phyloP scores from a whole-genome alignment of 2,113 vertebrate species.

The Chiloscyllium plagiosum region DNA sequence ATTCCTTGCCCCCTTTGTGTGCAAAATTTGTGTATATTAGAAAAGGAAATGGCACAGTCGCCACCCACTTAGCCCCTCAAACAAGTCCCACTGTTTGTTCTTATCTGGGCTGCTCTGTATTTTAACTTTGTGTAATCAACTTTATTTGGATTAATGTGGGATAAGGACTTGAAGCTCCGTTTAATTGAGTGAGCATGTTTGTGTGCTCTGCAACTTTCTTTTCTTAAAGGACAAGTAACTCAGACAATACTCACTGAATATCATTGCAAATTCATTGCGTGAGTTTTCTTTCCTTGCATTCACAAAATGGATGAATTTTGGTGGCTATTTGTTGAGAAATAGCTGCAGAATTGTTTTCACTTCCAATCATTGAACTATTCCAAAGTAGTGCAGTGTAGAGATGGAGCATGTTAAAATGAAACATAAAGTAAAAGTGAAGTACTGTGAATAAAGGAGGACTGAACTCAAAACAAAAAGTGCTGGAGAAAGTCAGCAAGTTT shows the following conservation, averaged over 20 bases:
- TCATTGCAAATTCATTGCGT: too few relatives aligned
- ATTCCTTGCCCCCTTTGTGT: background rate
- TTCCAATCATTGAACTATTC: background rate
- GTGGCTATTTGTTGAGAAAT: background rate
- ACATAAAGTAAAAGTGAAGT: too few relatives aligned
- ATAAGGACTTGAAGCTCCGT: background rate
- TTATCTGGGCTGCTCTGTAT: background rate
- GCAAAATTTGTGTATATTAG: background rate
- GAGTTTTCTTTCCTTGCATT: background rate
- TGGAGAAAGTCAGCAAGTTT: too few relatives aligned
- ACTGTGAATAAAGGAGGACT: too few relatives aligned
- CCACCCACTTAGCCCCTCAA: background rate
- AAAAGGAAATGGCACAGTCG: background rate
- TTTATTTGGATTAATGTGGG: too few relatives aligned
- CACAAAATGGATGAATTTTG: background rate
- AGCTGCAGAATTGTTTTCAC: background rate
- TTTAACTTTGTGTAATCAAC: background rate
- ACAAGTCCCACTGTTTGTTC: background rate
- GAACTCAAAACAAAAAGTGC: too few relatives aligned
- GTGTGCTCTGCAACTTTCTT: background rate
- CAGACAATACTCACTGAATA: background rate
- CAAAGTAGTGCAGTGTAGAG: background rate
- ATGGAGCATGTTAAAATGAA: background rate
- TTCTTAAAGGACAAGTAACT: background rate
- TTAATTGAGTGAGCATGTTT: background rate